Evolutionary conservation across 2,113 vertebrate genomes (phyloP), one percentile per base, ranked within the genome.

Genomic region (Cichladusa arquata): DNA sequence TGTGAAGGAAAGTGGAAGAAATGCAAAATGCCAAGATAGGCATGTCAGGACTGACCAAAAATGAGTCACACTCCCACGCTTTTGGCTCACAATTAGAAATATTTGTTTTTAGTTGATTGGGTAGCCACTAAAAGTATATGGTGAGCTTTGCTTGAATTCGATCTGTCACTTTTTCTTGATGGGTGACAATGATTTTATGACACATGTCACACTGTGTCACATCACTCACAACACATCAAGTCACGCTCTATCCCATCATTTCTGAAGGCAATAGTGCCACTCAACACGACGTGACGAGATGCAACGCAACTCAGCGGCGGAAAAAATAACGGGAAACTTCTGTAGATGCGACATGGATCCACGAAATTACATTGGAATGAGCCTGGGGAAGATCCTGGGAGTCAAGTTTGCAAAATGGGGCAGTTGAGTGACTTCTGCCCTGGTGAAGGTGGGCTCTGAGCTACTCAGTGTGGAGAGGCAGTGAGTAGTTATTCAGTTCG

Each of bases 101-200:
- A 23, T 38, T 92, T 81, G 53, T 79, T 81, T 97, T 69, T 92
- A 95, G 28, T 79, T 93, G 69, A 93, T 94, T 94, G 86, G 56
- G 50, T 95, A 95, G 93, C 84, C 79, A 96, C 81, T 54, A 93
- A 93, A 96, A 96, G 45, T 72, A 28, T 70, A 66, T 67, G 66
- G 88, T 71, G 77, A 90, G 70, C 33, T 89, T 91, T 88, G 86
- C 64, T 90, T 91, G 88, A 80, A 93, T 95, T 83, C 80, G 70
- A 95, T 88, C 88, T 97, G 86, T 95, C 96, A 96, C 50, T 78
- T 91, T 82, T 90, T 95, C 92, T 87, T 92, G 88, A 95, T 86
- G 93, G 76, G 81, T 88, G 88, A 88, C 93, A 96, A 88, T 94
- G 92, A 92, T 93, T 97, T 96, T 86, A 82, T 94, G 96, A 95